phyloP scores from a whole-genome alignment of 2,797 vertebrate genomes.

The Syngnathus rostellatus region DNA sequence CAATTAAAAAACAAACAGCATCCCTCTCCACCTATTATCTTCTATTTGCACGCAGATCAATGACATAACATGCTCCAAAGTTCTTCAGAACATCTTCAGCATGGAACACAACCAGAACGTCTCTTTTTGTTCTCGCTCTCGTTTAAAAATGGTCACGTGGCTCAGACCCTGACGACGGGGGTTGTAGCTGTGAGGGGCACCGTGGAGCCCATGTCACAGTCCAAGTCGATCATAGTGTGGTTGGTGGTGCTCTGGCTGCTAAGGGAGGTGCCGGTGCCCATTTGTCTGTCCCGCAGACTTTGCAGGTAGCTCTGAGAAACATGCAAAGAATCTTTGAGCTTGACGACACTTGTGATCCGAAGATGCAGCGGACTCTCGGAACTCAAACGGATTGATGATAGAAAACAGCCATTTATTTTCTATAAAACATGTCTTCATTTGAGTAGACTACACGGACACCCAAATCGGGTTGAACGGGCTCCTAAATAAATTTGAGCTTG shows the following conservation, averaged over 20 bases:
- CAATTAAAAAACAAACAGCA: conserved; percentile 14
- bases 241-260: conserved; percentile 69
- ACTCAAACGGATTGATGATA: background rate
- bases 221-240: conserved; percentile 71
- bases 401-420: background rate
- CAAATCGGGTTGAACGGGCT: background rate
- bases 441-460: too few relatives aligned
- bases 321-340: background rate
- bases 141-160: background rate
- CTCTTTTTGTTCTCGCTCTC: conserved; percentile 14
- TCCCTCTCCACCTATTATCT: conserved; percentile 10
- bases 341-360: background rate
- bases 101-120: conserved; percentile 21
- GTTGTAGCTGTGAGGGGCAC: conserved; percentile 71
- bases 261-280: conserved; percentile 70
- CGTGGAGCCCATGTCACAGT: conserved; percentile 77
- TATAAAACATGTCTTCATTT: background rate
- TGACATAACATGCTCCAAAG: background rate
- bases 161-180: conserved; percentile 67
- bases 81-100: conserved; percentile 28
- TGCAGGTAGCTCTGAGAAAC: conserved; percentile 77
- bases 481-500: background rate
- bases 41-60: background rate
- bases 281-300: conserved; percentile 78
- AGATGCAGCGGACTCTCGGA: background rate